Evolutionary conservation across 2,797 vertebrate species (phyloP).

Genomic region (Choloepus didactylus): DNA sequence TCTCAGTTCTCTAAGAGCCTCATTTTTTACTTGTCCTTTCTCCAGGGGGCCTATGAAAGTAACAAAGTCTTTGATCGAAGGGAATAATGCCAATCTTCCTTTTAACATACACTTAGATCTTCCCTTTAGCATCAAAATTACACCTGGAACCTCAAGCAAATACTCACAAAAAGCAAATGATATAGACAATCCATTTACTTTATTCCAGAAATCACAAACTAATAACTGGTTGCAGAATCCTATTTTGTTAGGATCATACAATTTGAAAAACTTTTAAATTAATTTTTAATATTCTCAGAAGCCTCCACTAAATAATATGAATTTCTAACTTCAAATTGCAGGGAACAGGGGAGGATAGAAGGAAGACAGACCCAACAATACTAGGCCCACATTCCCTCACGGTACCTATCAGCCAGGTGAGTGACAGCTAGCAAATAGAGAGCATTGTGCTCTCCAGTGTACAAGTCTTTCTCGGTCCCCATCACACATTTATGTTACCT

Average conservation of each 20-base stretch:
- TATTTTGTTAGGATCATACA: constrained; percentile 19
- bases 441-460: not conserved
- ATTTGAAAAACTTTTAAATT: constrained; percentile 8
- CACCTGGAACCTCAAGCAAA: constrained; percentile 17
- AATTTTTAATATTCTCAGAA: constrained; percentile 31
- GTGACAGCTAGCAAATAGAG: not conserved
- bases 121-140: constrained; percentile 34
- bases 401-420: not conserved
- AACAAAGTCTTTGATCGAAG: constrained; percentile 52
- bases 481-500: not conserved
- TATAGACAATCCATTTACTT: constrained; percentile 39
- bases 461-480: not conserved
- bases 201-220: not conserved
- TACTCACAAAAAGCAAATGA: not conserved
- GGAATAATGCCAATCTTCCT: constrained; percentile 25
- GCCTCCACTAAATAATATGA: constrained; percentile 16
- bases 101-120: not conserved
- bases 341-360: not conserved
- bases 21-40: constrained; percentile 99
- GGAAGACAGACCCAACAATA: not conserved
- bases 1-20: constrained; percentile 95
- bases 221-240: not conserved
- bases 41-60: constrained; percentile 94
- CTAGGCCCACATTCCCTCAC: not conserved
- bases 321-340: constrained; percentile 16